A percentile compares a stretch with the other conserved stretches of the same genome.
Conservation (phyloP, 2,888 invertebrate species). For the Amphipoea lucens region DNA sequence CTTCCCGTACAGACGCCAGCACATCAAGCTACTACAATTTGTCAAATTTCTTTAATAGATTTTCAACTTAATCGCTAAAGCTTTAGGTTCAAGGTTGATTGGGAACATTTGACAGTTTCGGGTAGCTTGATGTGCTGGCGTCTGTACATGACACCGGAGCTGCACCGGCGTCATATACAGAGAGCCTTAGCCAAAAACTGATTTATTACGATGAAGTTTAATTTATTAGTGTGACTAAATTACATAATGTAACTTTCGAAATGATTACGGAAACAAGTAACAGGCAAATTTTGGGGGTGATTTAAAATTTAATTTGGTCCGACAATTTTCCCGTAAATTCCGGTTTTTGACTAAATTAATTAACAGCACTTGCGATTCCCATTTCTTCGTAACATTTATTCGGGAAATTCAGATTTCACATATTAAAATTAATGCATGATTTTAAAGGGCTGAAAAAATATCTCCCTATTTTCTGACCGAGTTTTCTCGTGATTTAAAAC, state of each 20-base stretch:
- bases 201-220: neutral
- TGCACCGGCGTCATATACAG: neutral
- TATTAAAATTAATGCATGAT: slow-evolving; percentile 16
- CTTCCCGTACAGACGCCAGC: too few species aligned
- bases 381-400: neutral
- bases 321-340: neutral
- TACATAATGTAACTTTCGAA: slow-evolving; percentile 6
- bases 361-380: neutral
- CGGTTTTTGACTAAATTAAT: slow-evolving; percentile 3
- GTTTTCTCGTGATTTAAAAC: neutral
- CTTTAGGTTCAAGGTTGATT: too few species aligned
- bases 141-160: too few species aligned
- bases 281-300: neutral
- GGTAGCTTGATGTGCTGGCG: too few species aligned
- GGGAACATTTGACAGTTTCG: too few species aligned
- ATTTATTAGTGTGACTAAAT: neutral
- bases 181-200: neutral
- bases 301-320: neutral
- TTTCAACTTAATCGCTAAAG: too few species aligned
- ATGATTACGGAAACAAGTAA: slow-evolving; percentile 2
- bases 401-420: slow-evolving; percentile 23
- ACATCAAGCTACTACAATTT: too few species aligned
- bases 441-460: neutral
- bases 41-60: too few species aligned
- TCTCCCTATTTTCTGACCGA: neutral